phyloP scores from a whole-genome alignment of 2,888 invertebrate genomes.

The Ectobius pallidus region DNA sequence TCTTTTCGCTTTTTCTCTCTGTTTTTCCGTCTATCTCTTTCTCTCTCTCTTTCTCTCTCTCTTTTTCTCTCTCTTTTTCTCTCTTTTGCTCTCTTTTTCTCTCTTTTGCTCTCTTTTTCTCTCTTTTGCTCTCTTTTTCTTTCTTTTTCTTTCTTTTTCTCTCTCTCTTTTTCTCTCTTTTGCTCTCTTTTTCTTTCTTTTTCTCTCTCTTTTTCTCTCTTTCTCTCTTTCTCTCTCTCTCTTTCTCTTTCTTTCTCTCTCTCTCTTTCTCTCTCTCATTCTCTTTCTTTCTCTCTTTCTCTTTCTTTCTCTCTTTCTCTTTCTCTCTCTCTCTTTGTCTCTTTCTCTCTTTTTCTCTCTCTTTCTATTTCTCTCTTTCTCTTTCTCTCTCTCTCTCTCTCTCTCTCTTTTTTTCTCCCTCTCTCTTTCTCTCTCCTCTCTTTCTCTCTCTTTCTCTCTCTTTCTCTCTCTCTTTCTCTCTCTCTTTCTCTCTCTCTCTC shows the following conservation, averaged over 20 bases:
- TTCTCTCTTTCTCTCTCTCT: background rate
- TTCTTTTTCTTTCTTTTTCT: background rate
- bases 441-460: background rate
- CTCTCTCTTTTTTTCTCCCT: background rate
- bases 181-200: too few relatives aligned
- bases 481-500: background rate
- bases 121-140: too few relatives aligned
- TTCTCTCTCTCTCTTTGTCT: too few relatives aligned
- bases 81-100: too few relatives aligned
- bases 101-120: too few relatives aligned
- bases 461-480: background rate
- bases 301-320: background rate
- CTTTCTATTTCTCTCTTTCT: too few relatives aligned
- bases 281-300: background rate
- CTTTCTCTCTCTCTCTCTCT: background rate
- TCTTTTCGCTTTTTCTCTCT: background rate
- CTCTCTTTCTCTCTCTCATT: background rate
- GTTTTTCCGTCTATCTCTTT: background rate
- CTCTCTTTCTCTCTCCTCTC: background rate
- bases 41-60: background rate
- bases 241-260: background rate
- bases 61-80: background rate
- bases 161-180: background rate
- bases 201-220: background rate
- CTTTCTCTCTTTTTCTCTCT: too few relatives aligned